Conservation (phyloP, 2,797 vertebrate genomes). For the Mastacembelus armatus region DNA sequence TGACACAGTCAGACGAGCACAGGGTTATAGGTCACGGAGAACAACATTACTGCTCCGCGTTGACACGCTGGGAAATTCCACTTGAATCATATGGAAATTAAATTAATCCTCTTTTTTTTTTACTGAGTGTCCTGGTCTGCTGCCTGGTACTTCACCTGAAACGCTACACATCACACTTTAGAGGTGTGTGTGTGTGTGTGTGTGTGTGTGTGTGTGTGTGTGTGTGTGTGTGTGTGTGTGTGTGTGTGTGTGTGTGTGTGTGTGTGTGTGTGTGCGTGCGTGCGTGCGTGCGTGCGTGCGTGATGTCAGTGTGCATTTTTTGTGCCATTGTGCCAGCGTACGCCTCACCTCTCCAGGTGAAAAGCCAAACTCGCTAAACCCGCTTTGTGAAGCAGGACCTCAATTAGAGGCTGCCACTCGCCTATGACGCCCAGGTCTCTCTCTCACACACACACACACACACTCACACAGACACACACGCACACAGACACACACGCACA, state of each 20-base stretch:
- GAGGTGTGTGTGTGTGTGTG: neutral
- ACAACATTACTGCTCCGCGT: neutral
- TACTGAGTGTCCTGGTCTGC: neutral
- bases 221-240: neutral
- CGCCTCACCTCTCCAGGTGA: slow-evolving; percentile 46
- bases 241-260: neutral
- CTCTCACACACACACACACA: slow-evolving; percentile 25
- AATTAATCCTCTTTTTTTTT: neutral
- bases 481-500: slow-evolving; percentile 22
- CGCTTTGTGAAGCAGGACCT: slow-evolving; percentile 49
- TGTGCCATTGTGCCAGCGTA: slow-evolving; percentile 24
- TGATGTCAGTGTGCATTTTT: too few species aligned
- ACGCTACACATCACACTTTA: slow-evolving; percentile 14
- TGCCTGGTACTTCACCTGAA: slow-evolving; percentile 45
- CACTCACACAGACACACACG: too few species aligned
- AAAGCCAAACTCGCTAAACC: slow-evolving; percentile 60
- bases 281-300: neutral
- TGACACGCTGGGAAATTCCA: slow-evolving; percentile 22
- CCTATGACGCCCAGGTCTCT: slow-evolving; percentile 6
- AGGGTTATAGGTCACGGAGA: neutral
- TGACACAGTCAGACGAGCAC: too few species aligned
- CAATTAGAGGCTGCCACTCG: slow-evolving; percentile 34
- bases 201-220: neutral
- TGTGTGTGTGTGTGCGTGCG: neutral
- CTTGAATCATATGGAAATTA: slow-evolving; percentile 27